Evolutionary conservation across 2,797 vertebrate genomes (phyloP).

Genomic region (Protosalanx chinensis): DNA sequence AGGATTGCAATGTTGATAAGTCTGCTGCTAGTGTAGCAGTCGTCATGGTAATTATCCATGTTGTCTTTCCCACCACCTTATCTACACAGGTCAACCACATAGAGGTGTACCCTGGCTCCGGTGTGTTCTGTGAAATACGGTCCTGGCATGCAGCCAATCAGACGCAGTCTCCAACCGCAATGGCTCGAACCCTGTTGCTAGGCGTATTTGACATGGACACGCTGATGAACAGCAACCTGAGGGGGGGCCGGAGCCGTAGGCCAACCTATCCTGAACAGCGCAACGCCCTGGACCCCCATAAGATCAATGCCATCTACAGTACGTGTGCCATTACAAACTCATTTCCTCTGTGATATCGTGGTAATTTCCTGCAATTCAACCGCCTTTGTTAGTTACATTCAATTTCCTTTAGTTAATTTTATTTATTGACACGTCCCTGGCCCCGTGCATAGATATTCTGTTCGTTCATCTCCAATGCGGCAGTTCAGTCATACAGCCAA

Average conservation of each 20-base stretch:
- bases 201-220: slow-evolving; percentile 67
- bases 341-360: background rate
- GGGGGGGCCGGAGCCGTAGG: slow-evolving; percentile 58
- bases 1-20: background rate
- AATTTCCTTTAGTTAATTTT: background rate
- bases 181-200: slow-evolving; percentile 59
- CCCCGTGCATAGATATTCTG: background rate
- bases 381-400: background rate
- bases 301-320: slow-evolving; percentile 65
- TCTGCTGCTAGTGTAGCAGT: background rate
- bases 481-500: background rate
- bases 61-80: slow-evolving; percentile 8
- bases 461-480: background rate
- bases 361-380: background rate
- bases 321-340: slow-evolving; percentile 13
- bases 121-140: slow-evolving; percentile 56
- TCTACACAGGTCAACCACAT: slow-evolving; percentile 52
- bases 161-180: slow-evolving; percentile 59
- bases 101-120: slow-evolving; percentile 61
- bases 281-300: slow-evolving; percentile 54
- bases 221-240: slow-evolving; percentile 63
- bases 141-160: slow-evolving; percentile 60
- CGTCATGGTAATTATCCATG: background rate
- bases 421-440: slow-evolving; percentile 5
- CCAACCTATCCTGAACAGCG: slow-evolving; percentile 56